A percentile compares a stretch with the other conserved stretches of the same genome.
These are phyloP conservation scores for Ornithorhynchus anatinus DNA, from an alignment of 2,113 vertebrate genomes.

Conservation along the genomic window DNA sequence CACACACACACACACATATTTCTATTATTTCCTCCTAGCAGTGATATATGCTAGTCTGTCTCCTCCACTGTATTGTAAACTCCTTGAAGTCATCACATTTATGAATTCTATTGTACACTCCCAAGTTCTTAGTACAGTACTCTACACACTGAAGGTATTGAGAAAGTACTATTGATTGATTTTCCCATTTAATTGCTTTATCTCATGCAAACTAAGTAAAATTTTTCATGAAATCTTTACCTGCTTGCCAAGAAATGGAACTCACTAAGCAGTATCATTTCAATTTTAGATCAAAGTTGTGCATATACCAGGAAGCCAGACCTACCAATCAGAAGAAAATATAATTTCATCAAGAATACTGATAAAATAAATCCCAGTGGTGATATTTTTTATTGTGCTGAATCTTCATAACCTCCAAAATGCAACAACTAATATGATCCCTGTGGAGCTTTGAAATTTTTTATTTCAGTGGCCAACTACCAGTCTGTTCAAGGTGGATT, in stretches of 20 bases:
- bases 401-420: conserved; percentile 9
- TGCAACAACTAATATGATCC: neutral
- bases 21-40: no score
- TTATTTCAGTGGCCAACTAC: neutral
- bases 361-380: neutral
- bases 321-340: conserved; percentile 7
- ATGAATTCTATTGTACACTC: no score
- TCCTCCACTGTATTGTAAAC: no score
- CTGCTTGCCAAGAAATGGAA: neutral
- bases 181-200: no score
- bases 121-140: no score
- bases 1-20: no score
- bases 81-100: no score
- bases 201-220: no score
- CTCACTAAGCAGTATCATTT: neutral
- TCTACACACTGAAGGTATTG: no score
- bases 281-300: conserved; percentile 8
- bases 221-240: neutral
- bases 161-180: no score
- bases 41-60: no score
- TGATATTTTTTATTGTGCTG: neutral
- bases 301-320: neutral
- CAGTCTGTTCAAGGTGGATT: neutral
- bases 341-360: neutral
- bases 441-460: neutral